Evolutionary conservation across 2,113 vertebrate species (phyloP), one percentile per base, ranked within the genome.

Genomic region (Leucopsar rothschildi): DNA sequence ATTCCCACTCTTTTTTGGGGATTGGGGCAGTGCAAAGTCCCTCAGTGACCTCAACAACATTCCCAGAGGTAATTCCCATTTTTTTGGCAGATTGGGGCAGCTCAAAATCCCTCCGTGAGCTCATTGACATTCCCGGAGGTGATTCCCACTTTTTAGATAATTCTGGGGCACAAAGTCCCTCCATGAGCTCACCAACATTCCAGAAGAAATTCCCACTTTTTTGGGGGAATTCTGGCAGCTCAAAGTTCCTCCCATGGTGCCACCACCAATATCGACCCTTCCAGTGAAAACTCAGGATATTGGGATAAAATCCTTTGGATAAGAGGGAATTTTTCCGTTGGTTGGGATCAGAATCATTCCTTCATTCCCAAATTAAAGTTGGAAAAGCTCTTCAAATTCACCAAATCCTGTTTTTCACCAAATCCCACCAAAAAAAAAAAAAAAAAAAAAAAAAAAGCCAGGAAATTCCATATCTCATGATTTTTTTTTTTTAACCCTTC

Each of bases 161-260:
- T 16, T 50, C 1, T 39, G 66, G 35, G 0, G 7, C 0, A 0
- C n/a, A 29, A 7, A 70, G 7, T 39, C 25, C 27, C 19, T 70
- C 35, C 9, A 1, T 12, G 15, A 23, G 14, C 15, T 99, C 91
- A 99, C 98, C 0, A 98, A 99, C 81, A 98, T 99, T 53, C 99
- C 1, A 98, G 99, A 97, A 98, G 98, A 99, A 96, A 96, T 98
- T 35, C 3, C 23, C 18, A 2, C 12, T n/a, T 86, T 23, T 86
- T 53, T 5, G 18, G 12, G 4, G 16, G 37, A 8, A 52, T 39
- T 18, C 11, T 11, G 8, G 13, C 7, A 70, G 14, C 17, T 2
- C 17, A 2, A 52, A 85, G 33, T 12, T 24, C 9, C 3, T 69
- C 24, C 40, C 3, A 1, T 4, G 21, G 15, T 5, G 44, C 44